Percentiles rank a stretch among this genome's conserved stretches.
Conservation (phyloP, 2,888 invertebrate genomes). For the Micoletzkya japonica region DNA sequence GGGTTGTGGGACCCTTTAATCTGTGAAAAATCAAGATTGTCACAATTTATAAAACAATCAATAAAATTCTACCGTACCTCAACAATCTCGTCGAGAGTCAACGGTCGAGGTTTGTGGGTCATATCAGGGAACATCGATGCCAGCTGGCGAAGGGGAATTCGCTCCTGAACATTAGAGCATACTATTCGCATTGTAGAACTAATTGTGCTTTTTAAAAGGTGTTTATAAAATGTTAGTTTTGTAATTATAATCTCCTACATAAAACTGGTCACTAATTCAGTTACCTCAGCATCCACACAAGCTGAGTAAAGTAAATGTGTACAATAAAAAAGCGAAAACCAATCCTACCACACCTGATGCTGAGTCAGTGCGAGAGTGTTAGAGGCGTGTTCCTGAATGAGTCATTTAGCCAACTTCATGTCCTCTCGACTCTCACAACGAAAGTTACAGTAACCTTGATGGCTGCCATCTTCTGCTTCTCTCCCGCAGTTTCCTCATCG, state of each 20-base stretch:
- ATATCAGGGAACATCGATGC: background rate
- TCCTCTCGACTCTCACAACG: no score
- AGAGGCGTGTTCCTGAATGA: background rate
- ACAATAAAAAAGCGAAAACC: background rate
- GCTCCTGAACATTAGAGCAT: background rate
- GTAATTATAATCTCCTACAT: no score
- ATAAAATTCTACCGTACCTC: background rate
- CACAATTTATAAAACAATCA: no score
- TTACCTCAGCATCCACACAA: no score
- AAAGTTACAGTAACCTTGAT: background rate
- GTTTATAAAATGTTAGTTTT: background rate
- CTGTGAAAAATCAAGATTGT: no score
- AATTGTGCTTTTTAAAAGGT: background rate
- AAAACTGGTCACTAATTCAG: no score
- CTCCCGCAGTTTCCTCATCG: background rate
- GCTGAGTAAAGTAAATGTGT: no score
- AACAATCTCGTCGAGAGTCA: slow-evolving; percentile 5
- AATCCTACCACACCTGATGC: background rate
- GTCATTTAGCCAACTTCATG: background rate
- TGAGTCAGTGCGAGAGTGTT: background rate
- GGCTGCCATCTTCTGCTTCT: background rate
- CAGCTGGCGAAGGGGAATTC: background rate
- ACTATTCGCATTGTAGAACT: background rate
- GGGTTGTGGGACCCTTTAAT: no score
- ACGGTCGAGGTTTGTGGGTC: background rate